phyloP scores from a whole-genome alignment of 2,113 vertebrate genomes.

The Dipodomys ordii region DNA sequence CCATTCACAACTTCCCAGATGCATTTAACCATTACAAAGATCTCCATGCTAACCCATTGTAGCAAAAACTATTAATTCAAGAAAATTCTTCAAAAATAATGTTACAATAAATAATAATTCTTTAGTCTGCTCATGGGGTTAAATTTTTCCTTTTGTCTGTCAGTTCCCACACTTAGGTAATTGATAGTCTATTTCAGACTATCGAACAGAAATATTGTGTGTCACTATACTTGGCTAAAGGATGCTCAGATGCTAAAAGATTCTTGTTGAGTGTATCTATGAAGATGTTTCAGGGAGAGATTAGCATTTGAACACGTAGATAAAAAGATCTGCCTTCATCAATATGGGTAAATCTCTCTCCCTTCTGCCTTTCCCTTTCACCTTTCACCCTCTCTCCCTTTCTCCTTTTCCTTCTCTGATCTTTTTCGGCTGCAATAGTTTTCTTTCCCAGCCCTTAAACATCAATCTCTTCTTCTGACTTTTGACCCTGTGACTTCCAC shows the following conservation, averaged over 20 bases:
- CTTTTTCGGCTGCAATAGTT: not conserved
- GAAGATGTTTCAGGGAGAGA: not conserved
- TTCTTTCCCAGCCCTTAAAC: not conserved
- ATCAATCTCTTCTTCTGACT: not conserved
- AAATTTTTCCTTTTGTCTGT: not conserved
- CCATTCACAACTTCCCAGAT: not conserved
- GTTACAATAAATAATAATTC: not conserved
- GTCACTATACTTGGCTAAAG: not conserved
- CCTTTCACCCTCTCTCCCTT: not conserved
- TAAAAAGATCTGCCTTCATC: not conserved
- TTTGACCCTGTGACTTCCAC: not conserved
- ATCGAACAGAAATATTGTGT: not conserved
- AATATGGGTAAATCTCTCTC: not conserved
- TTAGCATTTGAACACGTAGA: not conserved
- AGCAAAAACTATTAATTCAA: not conserved
- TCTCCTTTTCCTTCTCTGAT: not conserved
- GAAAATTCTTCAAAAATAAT: slow-evolving; percentile 26
- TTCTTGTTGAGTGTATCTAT: not conserved
- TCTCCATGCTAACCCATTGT: not conserved
- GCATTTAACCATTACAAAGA: slow-evolving; percentile 1
- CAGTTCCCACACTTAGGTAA: too few species aligned
- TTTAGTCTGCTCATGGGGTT: not conserved
- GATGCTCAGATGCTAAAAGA: not conserved
- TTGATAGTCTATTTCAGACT: not conserved
- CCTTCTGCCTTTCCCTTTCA: not conserved